Evolutionary conservation across 1,140 invertebrate genomes (phyloP), one percentile per base, ranked within the genome.

Genomic region (Aethina tumida): DNA sequence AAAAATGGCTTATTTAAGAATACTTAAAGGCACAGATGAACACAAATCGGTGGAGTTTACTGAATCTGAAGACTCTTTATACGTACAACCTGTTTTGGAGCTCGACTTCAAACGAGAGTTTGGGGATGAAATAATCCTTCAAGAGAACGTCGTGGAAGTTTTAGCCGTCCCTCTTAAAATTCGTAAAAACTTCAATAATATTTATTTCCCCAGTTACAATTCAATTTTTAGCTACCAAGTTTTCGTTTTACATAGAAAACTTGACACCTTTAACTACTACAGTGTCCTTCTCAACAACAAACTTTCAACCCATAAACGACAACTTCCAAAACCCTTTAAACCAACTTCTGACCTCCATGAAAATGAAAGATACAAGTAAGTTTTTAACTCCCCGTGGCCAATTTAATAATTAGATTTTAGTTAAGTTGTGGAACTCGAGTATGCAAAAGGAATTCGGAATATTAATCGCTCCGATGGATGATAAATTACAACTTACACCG

Each of bases 181-280:
- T 29, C 41, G 49, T 52, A 40, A 19, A 28, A 27, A 18, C 2
- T 14, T 26, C 5, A 25, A 10, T 9, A 15, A 25, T 26, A 6
- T 5, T n/a, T 29, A 5, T 33, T 4, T 33, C 14, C 19, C 19
- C 19, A 17, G 7, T 7, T 12, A 7, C 19, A 35, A 28, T 26
- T n/a, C 30, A n/a, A 37, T 28, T 50, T 50, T 24, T 24, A 55
- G 53, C 47, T 13, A 40, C 31, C 6, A 56, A 47, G 34, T 28
- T 47, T 15, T 41, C 35, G 2, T 45, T 59, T 19, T 52, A 48
- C 30, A 44, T 59, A n/a, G 53, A 56, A 39, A 59, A 59, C 43
- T 30, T 55, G 5, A 59, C 53, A 2, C 57, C 57, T 6, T 39
- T 55, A 15, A 4, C 3, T 2, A 48, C 52, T 18, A 30, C 25